A percentile compares a stretch with the other conserved stretches of the same genome.
These are phyloP conservation scores for Odontamblyopus rebecca DNA, from an alignment of 2,797 vertebrate species.

Conservation along the genomic window DNA sequence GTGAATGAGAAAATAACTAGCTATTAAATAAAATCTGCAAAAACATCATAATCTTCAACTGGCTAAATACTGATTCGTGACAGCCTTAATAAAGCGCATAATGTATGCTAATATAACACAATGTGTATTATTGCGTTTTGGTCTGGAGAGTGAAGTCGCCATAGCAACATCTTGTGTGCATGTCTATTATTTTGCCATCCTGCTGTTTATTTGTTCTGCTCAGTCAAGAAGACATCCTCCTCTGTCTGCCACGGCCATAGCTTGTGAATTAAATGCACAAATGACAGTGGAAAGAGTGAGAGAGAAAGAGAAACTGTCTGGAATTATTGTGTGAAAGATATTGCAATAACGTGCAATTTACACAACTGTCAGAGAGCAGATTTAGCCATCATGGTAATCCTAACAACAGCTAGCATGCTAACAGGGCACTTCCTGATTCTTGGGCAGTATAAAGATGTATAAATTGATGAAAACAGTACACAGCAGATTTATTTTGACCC, in stretches of 20 bases:
- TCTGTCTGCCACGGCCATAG: not conserved
- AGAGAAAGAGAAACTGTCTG: too few species aligned
- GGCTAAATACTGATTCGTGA: not conserved
- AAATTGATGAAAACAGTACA: too few species aligned
- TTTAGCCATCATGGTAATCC: too few species aligned
- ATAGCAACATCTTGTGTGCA: constrained; percentile 10
- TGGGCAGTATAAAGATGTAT: too few species aligned
- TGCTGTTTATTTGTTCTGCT: constrained; percentile 10
- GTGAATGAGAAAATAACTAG: not conserved
- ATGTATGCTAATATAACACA: not conserved
- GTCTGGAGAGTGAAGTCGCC: not conserved
- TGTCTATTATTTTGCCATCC: constrained; percentile 6
- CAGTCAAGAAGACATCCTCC: constrained; percentile 9
- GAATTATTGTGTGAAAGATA: too few species aligned
- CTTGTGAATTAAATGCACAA: not conserved
- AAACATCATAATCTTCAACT: not conserved
- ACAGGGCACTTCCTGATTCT: too few species aligned
- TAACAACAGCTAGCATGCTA: too few species aligned
- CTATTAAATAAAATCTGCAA: not conserved
- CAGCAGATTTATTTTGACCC: too few species aligned
- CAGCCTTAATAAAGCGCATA: not conserved
- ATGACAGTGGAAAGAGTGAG: not conserved
- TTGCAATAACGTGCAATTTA: not conserved
- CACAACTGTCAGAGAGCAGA: too few species aligned
- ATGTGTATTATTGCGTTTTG: not conserved